Evolutionary conservation across 2,797 vertebrate genomes (phyloP).

Genomic region (Sciurus carolinensis): DNA sequence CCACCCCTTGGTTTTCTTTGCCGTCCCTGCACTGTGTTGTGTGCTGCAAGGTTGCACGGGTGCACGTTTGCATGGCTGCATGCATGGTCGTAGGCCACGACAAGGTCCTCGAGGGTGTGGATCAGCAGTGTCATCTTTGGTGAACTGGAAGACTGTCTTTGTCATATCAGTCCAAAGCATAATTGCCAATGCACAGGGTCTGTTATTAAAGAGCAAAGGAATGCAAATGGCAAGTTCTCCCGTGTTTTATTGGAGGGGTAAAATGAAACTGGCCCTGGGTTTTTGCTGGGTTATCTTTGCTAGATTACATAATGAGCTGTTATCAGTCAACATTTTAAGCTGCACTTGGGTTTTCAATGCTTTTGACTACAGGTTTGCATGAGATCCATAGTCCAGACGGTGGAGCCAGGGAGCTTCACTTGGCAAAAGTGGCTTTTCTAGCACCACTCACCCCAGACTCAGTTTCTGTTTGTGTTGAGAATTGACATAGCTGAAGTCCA

Average conservation of each 20-base stretch:
- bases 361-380: constrained; percentile 79
- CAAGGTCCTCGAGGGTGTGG: constrained; percentile 71
- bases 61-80: constrained; percentile 88
- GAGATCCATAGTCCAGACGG: not conserved
- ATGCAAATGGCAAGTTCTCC: not conserved
- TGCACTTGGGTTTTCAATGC: constrained; percentile 57
- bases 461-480: constrained; percentile 59
- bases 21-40: constrained; percentile 86
- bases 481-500: constrained; percentile 63
- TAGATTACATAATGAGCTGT: constrained; percentile 49
- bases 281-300: constrained; percentile 27
- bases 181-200: constrained; percentile 11
- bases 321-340: constrained; percentile 55
- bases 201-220: not conserved
- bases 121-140: constrained; percentile 51
- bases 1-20: constrained; percentile 89
- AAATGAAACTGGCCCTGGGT: not conserved
- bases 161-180: not conserved
- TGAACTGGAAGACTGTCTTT: not conserved
- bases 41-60: constrained; percentile 87
- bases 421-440: constrained; percentile 1
- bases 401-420: not conserved
- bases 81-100: constrained; percentile 85
- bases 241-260: not conserved
- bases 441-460: constrained; percentile 19